A percentile compares a stretch with the other conserved stretches of the same genome.
These are phyloP conservation scores for Furnarius figulus DNA, from an alignment of 2,113 vertebrate genomes.

Conservation along the genomic window DNA sequence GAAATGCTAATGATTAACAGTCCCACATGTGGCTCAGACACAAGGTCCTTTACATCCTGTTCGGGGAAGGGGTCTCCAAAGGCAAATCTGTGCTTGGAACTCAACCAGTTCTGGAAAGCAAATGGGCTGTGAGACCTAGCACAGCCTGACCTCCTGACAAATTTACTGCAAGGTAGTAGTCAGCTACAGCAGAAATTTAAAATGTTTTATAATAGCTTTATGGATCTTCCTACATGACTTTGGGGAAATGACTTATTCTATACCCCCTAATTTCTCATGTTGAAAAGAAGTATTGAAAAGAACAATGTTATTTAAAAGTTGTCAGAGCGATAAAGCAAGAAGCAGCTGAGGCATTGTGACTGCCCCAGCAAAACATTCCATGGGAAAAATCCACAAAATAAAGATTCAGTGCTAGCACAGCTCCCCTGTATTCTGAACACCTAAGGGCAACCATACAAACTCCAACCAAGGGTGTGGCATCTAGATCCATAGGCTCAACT, in stretches of 20 bases:
- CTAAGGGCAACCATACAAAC: neutral
- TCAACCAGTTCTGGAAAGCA: slow-evolving; percentile 8
- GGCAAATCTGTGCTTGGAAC: slow-evolving; percentile 4
- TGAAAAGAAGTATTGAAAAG: neutral
- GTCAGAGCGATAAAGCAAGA: slow-evolving; percentile 2
- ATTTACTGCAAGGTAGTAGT: neutral
- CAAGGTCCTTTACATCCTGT: neutral
- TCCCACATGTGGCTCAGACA: neutral
- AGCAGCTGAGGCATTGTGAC: neutral
- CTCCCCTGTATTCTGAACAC: neutral
- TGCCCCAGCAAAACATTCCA: neutral
- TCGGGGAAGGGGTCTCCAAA: neutral
- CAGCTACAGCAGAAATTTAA: neutral
- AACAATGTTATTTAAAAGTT: slow-evolving; percentile 4
- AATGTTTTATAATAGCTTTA: neutral
- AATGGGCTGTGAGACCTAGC: slow-evolving; percentile 8
- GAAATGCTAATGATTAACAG: slow-evolving; percentile 9
- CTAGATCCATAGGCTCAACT: neutral
- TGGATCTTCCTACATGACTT: neutral
- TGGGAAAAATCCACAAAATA: neutral
- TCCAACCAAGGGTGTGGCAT: neutral
- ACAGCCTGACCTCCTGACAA: neutral
- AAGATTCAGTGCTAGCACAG: neutral
- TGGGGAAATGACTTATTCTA: neutral
- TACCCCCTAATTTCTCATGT: neutral